A percentile compares a stretch with the other conserved stretches of the same genome.
Conservation (phyloP, 2,888 invertebrate genomes). For the Sesia bembeciformis region DNA sequence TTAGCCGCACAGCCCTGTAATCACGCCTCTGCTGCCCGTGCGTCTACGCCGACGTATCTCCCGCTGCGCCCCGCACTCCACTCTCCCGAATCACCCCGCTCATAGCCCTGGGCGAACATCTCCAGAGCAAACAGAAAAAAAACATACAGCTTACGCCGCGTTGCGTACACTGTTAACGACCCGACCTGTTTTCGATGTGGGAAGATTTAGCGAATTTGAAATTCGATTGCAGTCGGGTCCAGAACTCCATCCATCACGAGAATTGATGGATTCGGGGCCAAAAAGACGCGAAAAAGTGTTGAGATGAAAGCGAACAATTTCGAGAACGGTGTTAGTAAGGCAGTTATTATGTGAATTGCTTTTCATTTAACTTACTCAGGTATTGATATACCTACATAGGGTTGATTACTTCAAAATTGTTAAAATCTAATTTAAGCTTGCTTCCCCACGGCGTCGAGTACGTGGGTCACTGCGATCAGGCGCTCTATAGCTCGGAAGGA, state of each 20-base stretch:
- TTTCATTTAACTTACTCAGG: not conserved
- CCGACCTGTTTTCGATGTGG: slow-evolving; percentile 66
- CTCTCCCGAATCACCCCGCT: slow-evolving; percentile 19
- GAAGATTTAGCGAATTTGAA: slow-evolving; percentile 75
- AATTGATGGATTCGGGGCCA: slow-evolving; percentile 72
- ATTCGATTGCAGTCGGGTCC: slow-evolving; percentile 58
- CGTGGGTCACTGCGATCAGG: no score
- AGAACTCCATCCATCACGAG: slow-evolving; percentile 67
- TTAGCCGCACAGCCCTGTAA: slow-evolving; percentile 68
- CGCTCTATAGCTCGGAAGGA: no score
- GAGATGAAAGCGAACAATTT: slow-evolving; percentile 64
- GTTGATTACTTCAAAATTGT: no score
- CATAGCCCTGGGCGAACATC: slow-evolving; percentile 48
- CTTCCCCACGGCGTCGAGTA: no score
- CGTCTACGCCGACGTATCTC: slow-evolving; percentile 24
- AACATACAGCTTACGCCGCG: slow-evolving; percentile 34
- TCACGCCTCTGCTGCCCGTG: slow-evolving; percentile 41
- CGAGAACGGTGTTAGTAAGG: slow-evolving; percentile 21
- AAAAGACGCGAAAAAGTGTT: slow-evolving; percentile 55
- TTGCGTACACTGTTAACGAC: slow-evolving; percentile 64
- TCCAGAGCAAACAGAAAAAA: slow-evolving; percentile 61
- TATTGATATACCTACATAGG: no score
- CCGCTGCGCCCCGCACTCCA: slow-evolving; percentile 40
- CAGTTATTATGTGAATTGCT: not conserved
- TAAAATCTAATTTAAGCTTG: no score